These are phyloP conservation scores for Philaethria dido DNA, from an alignment of 2,888 invertebrate genomes.

Conservation along the genomic window DNA sequence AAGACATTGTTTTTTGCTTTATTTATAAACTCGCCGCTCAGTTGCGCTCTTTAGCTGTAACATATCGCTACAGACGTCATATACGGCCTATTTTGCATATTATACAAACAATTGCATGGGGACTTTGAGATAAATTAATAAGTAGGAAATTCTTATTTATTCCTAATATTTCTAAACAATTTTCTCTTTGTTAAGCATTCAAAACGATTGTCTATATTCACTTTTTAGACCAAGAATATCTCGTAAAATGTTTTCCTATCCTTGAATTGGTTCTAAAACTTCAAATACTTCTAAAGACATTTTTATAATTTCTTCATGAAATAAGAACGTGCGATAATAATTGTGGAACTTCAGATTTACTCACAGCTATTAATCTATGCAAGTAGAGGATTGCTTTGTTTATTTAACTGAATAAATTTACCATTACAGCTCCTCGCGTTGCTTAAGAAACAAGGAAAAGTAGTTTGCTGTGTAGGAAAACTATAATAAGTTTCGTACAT, in stretches of 20 bases:
- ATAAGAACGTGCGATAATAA: constrained; percentile 20
- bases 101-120: no score
- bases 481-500: constrained; percentile 27
- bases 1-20: no score
- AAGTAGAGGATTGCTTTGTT: constrained; percentile 36
- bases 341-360: constrained; percentile 33
- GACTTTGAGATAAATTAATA: no score
- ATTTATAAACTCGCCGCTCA: not conserved
- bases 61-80: not conserved
- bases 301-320: not conserved
- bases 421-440: constrained; percentile 33
- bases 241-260: no score
- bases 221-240: no score
- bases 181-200: no score
- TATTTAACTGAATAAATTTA: constrained; percentile 42
- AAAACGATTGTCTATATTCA: no score
- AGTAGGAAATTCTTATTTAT: no score
- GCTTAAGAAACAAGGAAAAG: constrained; percentile 40
- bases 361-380: constrained; percentile 37
- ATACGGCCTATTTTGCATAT: no score
- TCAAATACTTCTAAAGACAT: not conserved
- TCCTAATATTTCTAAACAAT: no score
- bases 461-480: constrained; percentile 34
- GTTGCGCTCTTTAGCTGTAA: not conserved
- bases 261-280: not conserved